Conservation (phyloP, 2,888 invertebrate species). For the Eilema sororculum region DNA sequence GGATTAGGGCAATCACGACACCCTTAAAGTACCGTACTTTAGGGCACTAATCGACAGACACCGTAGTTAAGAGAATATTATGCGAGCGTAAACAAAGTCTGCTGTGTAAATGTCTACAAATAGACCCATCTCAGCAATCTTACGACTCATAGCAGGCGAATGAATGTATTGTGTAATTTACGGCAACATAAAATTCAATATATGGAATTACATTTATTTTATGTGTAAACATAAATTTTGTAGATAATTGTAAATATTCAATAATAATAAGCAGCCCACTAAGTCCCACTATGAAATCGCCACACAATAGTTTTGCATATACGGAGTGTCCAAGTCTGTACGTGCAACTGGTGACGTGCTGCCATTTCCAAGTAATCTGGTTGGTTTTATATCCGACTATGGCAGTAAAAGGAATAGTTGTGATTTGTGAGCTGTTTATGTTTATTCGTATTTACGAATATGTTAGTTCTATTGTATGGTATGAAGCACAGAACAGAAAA, state of each 20-base stretch:
- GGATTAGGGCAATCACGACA: conserved; percentile 41
- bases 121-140: conserved; percentile 17
- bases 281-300: background rate
- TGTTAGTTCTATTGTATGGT: background rate
- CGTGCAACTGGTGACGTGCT: background rate
- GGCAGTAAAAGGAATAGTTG: background rate
- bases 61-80: conserved; percentile 30
- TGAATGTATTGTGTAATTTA: background rate
- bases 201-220: background rate
- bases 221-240: background rate
- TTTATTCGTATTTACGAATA: background rate
- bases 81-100: conserved; percentile 20
- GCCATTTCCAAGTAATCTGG: background rate
- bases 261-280: background rate
- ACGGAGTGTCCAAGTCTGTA: background rate
- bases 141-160: background rate
- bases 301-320: background rate
- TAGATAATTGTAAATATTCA: background rate
- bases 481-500: too few species aligned
- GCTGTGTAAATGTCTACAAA: conserved; percentile 3
- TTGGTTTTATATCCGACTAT: background rate
- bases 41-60: conserved; percentile 22
- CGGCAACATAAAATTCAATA: background rate
- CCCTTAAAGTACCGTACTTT: conserved; percentile 36
- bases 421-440: background rate